Evolutionary conservation across 2,113 vertebrate genomes (phyloP), one percentile per base, ranked within the genome.

Genomic region (Burhinus oedicnemus): DNA sequence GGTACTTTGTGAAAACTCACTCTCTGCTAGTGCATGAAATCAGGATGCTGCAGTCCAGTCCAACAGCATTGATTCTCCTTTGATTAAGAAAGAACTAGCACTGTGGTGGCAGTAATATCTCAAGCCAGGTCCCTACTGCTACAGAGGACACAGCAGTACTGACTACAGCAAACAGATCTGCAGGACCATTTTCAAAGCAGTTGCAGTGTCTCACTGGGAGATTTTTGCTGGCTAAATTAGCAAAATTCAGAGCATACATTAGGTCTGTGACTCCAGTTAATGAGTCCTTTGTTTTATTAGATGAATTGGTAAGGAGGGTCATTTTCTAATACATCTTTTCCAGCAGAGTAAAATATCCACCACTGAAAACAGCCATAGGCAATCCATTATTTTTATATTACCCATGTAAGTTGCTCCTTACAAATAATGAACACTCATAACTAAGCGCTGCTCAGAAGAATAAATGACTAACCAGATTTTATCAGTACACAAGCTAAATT

Each of bases 401-500:
- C 79, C 66, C 89, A 38, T 84, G 58, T 91, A 96, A 96, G 94
- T 71, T 79, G 51, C 91, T 95, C 82, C 89, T 96, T 58, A 68
- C 94, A 83, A 95, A 90, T 91, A 98, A 95, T 79, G 97, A 97
- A 95, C 93, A 96, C 83, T 84, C 83, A 77, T 96, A 96, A 89
- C 88, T 93, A 98, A 98, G 98, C 29, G 38, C 94, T 96, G 97
- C 97, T 96, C 96, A 94, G 95, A 97, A 98, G 98, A 98, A 98
- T 97, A 98, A 98, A 98, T 95, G 95, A 97, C 98, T 98, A 98
- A 98, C 98, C 98, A 99, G 97, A 98, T 98, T 98, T 99, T 98
- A 99, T 99, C 99, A 99, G 98, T 98, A 98, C 98, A 99, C 98
- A 99, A 99, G 98, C 96, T 98, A 98, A 98, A 99, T 98, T 99